A percentile compares a stretch with the other conserved stretches of the same genome.
phyloP scores from a whole-genome alignment of 1,140 invertebrate species.

The Neodiprion lecontei region DNA sequence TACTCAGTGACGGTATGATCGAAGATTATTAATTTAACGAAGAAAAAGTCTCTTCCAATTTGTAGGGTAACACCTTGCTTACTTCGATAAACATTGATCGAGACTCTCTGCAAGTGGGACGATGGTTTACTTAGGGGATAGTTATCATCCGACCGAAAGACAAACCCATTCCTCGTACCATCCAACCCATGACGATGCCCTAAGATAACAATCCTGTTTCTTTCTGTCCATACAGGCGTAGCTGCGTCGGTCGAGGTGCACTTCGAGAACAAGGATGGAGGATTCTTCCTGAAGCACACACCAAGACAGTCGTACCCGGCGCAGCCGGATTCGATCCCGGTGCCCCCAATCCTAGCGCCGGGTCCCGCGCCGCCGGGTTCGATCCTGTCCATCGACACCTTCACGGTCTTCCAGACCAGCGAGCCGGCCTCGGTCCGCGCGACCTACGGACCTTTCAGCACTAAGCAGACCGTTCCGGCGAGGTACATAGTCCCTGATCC shows the following conservation, averaged over 20 bases:
- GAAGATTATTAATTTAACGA: too few relatives aligned
- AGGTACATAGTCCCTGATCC: conserved; percentile 85
- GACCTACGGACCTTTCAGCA: conserved; percentile 91
- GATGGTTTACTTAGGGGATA: too few relatives aligned
- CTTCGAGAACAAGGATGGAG: conserved; percentile 88
- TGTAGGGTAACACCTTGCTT: too few relatives aligned
- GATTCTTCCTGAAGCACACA: conserved; percentile 85
- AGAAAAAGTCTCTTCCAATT: too few relatives aligned
- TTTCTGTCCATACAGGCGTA: conserved; percentile 44
- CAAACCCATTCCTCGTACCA: too few relatives aligned
- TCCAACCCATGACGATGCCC: too few relatives aligned
- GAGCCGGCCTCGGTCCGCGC: conserved; percentile 86
- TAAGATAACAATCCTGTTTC: not conserved
- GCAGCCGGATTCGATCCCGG: conserved; percentile 33
- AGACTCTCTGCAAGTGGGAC: too few relatives aligned
- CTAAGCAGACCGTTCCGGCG: conserved; percentile 91
- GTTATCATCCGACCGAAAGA: too few relatives aligned
- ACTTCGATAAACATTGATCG: too few relatives aligned
- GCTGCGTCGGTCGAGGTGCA: conserved; percentile 77
- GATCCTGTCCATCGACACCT: conserved; percentile 77
- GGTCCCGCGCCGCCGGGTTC: conserved; percentile 64
- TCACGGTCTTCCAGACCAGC: conserved; percentile 87
- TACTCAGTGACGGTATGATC: too few relatives aligned
- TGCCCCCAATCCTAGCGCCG: conserved; percentile 33
- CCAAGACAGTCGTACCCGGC: conserved; percentile 66